Conservation (phyloP, 2,797 vertebrate species). For the Masticophis lateralis region DNA sequence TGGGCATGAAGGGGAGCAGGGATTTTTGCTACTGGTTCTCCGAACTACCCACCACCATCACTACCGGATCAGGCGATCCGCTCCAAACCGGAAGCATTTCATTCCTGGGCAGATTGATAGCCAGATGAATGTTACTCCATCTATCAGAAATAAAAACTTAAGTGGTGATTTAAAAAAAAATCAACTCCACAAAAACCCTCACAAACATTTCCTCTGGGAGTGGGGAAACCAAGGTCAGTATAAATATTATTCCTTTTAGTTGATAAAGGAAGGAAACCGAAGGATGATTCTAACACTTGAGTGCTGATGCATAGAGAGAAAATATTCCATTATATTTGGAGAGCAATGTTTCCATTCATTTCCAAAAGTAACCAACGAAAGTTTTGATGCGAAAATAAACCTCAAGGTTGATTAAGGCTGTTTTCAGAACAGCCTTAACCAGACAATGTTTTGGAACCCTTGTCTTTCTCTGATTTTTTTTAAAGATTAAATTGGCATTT, state of each 20-base stretch:
- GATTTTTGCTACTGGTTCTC: too few relatives aligned
- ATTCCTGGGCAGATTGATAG: neutral
- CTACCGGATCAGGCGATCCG: too few relatives aligned
- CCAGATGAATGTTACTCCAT: neutral
- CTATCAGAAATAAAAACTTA: neutral
- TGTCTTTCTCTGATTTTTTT: neutral
- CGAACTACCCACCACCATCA: too few relatives aligned
- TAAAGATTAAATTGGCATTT: neutral
- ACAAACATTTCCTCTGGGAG: neutral
- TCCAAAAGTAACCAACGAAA: neutral
- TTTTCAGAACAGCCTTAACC: neutral
- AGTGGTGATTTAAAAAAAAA: neutral
- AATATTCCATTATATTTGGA: neutral
- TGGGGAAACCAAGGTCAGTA: too few relatives aligned
- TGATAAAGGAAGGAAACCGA: neutral
- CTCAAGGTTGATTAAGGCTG: neutral
- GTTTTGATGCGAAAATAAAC: neutral
- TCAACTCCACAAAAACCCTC: neutral
- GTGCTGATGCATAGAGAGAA: neutral
- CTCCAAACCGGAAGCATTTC: too few relatives aligned
- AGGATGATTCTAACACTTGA: too few relatives aligned
- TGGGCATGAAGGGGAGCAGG: too few relatives aligned
- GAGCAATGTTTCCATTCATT: neutral
- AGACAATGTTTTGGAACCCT: neutral
- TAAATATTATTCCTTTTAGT: neutral